phyloP scores from a whole-genome alignment of 2,888 invertebrate species.

The Cetonia aurata region DNA sequence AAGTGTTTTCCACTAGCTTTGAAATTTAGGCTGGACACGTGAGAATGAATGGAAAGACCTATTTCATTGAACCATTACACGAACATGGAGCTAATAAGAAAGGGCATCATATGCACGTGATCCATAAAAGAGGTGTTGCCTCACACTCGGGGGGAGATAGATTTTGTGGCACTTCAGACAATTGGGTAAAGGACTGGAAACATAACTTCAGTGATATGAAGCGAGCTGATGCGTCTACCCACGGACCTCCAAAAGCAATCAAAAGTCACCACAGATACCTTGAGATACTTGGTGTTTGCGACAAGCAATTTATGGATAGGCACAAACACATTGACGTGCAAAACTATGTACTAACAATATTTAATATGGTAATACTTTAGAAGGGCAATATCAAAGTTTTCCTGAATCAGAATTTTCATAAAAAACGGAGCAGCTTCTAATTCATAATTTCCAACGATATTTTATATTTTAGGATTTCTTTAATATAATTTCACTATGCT shows the following conservation, averaged over 20 bases:
- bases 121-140: slow-evolving; percentile 65
- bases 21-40: slow-evolving; percentile 70
- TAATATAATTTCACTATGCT: too few relatives aligned
- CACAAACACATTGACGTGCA: slow-evolving; percentile 75
- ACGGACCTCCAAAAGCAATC: too few relatives aligned
- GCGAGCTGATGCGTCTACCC: too few relatives aligned
- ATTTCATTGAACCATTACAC: slow-evolving; percentile 73
- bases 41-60: slow-evolving; percentile 67
- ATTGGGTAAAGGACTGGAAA: slow-evolving; percentile 64
- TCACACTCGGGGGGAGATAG: slow-evolving; percentile 6
- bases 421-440: too few relatives aligned
- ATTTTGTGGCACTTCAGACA: slow-evolving; percentile 56
- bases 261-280: slow-evolving; percentile 62
- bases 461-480: too few relatives aligned
- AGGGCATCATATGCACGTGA: slow-evolving; percentile 71
- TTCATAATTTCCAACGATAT: too few relatives aligned
- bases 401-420: too few relatives aligned
- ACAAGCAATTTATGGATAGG: slow-evolving; percentile 75
- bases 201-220: slow-evolving; percentile 48
- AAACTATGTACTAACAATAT: slow-evolving; percentile 75
- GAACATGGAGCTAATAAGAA: slow-evolving; percentile 66
- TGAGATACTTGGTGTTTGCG: slow-evolving; percentile 76
- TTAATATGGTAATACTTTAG: slow-evolving; percentile 72
- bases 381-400: too few relatives aligned
- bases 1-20: background rate